Base-by-base conservation (phyloP, 2,888 invertebrate genomes). In the Notodonta ziczac region DNA sequence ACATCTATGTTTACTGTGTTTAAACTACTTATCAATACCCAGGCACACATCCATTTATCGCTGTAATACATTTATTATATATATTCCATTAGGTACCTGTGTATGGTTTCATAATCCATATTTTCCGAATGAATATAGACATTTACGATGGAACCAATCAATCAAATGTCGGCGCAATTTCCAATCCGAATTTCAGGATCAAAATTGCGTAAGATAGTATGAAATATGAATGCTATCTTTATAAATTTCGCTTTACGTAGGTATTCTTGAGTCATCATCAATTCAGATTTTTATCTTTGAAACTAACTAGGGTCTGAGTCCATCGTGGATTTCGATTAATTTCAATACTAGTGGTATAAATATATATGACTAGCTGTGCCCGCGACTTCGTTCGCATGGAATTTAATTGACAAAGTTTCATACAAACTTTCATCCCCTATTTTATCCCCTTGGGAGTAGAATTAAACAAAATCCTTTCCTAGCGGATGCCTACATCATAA, bases 131-230 rank as follows among this genome's bases (percentile, higher is more conserved):
- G 9, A 16, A 32, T 52, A 52, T 32, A 13, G 32, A 51, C 51
- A 9, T 51, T 52, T 52, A 32, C 52, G 32, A 55, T 55, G 40
- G 16, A 40, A 39, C 39, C 10, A 55, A 55, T 55, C 55, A 55
- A 55, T 55, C 55, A 55, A 55, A 55, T 16, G 55, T 55, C 55
- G 16, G n/a, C n/a, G 40, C 40, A 40, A 55, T 55, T 55, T 40
- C 14, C 4, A 55, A 55, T 40, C 14, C 39, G 12, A 40, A 55
- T 55, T 55, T 40, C 16, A 40, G 39, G 35, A 40, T 55, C n/a
- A 35, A 32, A 52, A 52, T 32, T 52, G 10, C 52, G 52, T 52
- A 35, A 50, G 52, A 52, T 35, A 50, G 16, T 50, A 52, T 52
- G 32, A 52, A 52, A 52, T 52, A 52, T 52, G 52, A 32, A 13